Evolutionary conservation across 2,888 invertebrate species (phyloP).

Genomic region (Mythimna lalbum): DNA sequence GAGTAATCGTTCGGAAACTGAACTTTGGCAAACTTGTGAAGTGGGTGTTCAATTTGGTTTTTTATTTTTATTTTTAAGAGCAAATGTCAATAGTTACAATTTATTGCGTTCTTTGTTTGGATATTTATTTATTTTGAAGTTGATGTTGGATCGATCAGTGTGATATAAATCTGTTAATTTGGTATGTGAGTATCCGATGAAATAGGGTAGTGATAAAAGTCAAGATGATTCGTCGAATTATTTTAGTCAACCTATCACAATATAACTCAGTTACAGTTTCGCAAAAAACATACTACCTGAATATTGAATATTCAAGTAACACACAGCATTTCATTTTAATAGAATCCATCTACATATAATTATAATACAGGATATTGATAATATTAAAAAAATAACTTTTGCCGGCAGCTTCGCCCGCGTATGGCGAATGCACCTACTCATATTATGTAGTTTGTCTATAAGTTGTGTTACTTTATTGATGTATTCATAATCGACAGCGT

Average conservation of each 20-base stretch:
- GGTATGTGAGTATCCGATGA: neutral
- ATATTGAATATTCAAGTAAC: no score
- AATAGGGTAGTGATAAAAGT: conserved; percentile 21
- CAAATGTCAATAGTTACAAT: conserved; percentile 18
- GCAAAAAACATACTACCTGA: neutral
- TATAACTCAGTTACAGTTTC: neutral
- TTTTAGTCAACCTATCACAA: conserved; percentile 8
- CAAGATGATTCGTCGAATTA: neutral
- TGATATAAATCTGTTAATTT: conserved; percentile 10
- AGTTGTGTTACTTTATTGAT: no score
- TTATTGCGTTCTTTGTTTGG: conserved; percentile 9
- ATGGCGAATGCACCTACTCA: no score
- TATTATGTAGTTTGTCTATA: no score
- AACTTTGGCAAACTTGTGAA: conserved; percentile 63
- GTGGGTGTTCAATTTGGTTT: conserved; percentile 51
- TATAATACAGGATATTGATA: no score
- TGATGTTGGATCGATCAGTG: conserved; percentile 18
- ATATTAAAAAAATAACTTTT: no score
- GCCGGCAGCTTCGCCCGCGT: no score
- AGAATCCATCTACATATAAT: no score
- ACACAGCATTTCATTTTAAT: no score
- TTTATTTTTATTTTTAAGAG: conserved; percentile 27
- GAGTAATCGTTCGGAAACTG: conserved; percentile 68
- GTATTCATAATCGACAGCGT: no score
- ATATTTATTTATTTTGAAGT: conserved; percentile 1